Base-by-base conservation (phyloP, 2,113 vertebrate species). In the Rhombomys opimus region DNA sequence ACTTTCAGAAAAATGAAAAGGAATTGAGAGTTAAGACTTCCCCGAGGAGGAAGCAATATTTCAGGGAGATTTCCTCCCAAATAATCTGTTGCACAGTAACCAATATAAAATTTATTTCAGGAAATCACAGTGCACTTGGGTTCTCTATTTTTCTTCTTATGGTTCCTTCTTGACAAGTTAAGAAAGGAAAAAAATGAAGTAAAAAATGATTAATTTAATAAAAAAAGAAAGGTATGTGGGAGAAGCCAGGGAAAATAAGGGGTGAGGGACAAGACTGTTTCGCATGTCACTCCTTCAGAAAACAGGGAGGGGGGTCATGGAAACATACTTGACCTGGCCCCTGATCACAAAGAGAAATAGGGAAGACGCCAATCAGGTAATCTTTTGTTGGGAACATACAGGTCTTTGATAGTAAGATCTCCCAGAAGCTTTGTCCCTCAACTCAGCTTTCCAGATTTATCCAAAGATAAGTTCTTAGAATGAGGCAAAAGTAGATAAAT, bases 31-130 rank as follows among this genome's bases (percentile, higher is more conserved):
- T 78, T 87, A 85, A 65, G 90, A 22, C 23, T 20, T 89, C 84
- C 54, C 68, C 89, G 97, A 97, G 61, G 92, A 50, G 95, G 68
- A 75, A 97, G 46, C 25, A 32, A 72, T 90, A 97, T 96, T 96
- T 95, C 78, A 80, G 87, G 88, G 92, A 96, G 88, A 59, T 96
- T 97, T 95, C 27, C 96, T 93, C 35, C 50, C 75, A 76, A 1
- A 5, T 20, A 77, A 76, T 87, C 2, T 90, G 76, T 96, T 95
- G 90, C 72, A 92, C 92, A 88, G 84, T 95, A 94, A 50, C 59
- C 86, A 87, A 4, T n/a, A 50, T 22, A 70, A 89, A 93, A 90
- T n/a, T 27, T 63, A 95, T 84, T 76, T 76, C 78, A 92, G 86
- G 93, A 87, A 98, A 97, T 78, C 25, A 38, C 54, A 65, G 41